Evolutionary conservation across 2,797 vertebrate genomes (phyloP), one percentile per base, ranked within the genome.

Genomic region (Sorex maritimensis): DNA sequence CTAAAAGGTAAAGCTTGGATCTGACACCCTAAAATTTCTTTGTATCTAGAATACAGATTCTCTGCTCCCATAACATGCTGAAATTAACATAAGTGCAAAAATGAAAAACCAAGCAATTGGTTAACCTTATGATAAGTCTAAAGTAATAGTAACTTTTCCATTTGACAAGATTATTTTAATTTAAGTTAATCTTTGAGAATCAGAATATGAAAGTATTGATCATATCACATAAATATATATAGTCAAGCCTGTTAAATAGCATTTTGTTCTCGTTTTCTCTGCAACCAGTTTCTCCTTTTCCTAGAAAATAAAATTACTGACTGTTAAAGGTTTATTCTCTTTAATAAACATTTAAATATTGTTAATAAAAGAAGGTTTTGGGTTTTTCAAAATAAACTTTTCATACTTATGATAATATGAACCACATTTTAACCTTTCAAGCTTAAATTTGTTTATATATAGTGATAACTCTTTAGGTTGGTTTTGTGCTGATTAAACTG

Each of bases 291-390:
- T 85, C 5, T 95, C 30, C 93, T 97, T 97, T 95, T 88, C 93
- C 89, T 95, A 69, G 67, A 91, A 95, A 93, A 93, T 94, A 82
- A 96, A 96, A 96, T 95, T 90, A 95, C n/a, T 96, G 23, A 88
- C 80, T 80, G 44, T 91, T 97, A 67, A 28, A 81, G 30, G 19
- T 95, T 86, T 92, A 4, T 88, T 72, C 68, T 74, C 49, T 92
- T 96, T 95, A 95, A 74, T 74, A 34, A 85, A 63, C 81, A 89
- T 55, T 93, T 97, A 72, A 93, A 21, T 81, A 49, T 82, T 96
- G 19, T 55, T 94, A 14, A 52, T 52, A 52, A 80, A 38, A 92
- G 69, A 96, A 88, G 77, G 92, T 94, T 95, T 96, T 81, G 80
- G 92, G 49, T 86, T 96, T 83, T 96, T 94, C 91, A 96, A 95